Evolutionary conservation across 2,797 vertebrate species (phyloP).

Genomic region (Discoglossus pictus): DNA sequence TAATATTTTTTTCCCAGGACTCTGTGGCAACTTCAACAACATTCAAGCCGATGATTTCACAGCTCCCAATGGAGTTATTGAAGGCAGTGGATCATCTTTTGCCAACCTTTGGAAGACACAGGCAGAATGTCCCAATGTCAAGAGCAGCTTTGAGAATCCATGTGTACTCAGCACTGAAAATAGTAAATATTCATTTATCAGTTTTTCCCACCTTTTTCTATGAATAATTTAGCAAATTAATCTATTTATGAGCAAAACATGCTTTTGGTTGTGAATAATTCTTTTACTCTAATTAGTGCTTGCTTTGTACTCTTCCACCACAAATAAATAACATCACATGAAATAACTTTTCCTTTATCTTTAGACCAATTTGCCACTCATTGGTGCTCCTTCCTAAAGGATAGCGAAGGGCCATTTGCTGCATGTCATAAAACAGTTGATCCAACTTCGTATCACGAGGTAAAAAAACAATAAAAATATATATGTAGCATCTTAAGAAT

Average conservation of each 20-base stretch:
- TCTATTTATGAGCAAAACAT: not conserved
- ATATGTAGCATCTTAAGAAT: no score
- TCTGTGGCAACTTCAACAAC: constrained; percentile 20
- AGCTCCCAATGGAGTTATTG: not conserved
- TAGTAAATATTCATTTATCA: constrained; percentile 55
- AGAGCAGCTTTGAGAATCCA: not conserved
- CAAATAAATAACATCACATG: not conserved
- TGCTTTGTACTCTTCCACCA: not conserved
- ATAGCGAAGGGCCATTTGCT: constrained; percentile 70
- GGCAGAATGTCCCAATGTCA: not conserved
- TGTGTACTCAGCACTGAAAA: constrained; percentile 54
- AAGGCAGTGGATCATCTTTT: constrained; percentile 9
- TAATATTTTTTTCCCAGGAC: not conserved
- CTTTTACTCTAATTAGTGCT: not conserved
- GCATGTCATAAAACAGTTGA: constrained; percentile 76
- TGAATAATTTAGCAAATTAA: not conserved
- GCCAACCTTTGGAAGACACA: constrained; percentile 14
- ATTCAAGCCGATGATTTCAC: constrained; percentile 4
- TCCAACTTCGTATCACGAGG: constrained; percentile 73
- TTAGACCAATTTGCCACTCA: constrained; percentile 81
- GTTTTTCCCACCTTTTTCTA: constrained; percentile 20
- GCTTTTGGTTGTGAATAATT: not conserved
- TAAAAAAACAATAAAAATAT: no score
- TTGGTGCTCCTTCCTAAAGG: constrained; percentile 78
- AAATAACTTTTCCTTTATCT: constrained; percentile 30